phyloP scores from a whole-genome alignment of 2,888 invertebrate genomes.

The Steinernema hermaphroditum region DNA sequence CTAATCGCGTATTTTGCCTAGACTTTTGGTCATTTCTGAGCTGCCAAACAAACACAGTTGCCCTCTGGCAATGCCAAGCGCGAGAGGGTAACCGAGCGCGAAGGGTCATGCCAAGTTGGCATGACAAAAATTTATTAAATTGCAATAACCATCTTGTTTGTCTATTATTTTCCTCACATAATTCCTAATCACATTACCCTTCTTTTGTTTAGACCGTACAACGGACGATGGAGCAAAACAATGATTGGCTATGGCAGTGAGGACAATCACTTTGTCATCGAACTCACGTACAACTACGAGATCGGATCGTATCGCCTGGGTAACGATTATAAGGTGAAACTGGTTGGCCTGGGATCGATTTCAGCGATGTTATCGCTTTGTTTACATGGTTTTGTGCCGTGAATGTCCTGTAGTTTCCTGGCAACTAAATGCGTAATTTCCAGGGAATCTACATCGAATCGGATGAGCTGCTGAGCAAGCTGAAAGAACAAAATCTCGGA shows the following conservation, averaged over 20 bases:
- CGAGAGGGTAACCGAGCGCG: too few species aligned
- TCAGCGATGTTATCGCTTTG: neutral
- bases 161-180: neutral
- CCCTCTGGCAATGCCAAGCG: too few species aligned
- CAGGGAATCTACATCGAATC: conserved; percentile 82
- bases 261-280: conserved; percentile 89
- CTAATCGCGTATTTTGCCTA: too few species aligned
- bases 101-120: too few species aligned
- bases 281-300: conserved; percentile 95
- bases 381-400: too few species aligned
- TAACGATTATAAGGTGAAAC: conserved; percentile 78
- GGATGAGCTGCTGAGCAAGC: conserved; percentile 71
- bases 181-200: conserved; percentile 20
- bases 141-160: too few species aligned
- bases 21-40: too few species aligned
- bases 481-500: conserved; percentile 36
- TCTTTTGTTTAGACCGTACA: conserved; percentile 79
- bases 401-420: too few species aligned
- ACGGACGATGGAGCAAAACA: conserved; percentile 97
- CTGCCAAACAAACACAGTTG: too few species aligned
- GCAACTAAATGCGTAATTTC: too few species aligned
- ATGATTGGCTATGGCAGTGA: conserved; percentile 98
- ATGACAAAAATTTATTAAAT: too few species aligned
- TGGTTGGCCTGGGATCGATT: too few species aligned
- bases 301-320: conserved; percentile 83